A percentile compares a stretch with the other conserved stretches of the same genome.
Evolutionary conservation across 2,888 invertebrate genomes (phyloP).

Genomic region (Brachylomia viminalis): DNA sequence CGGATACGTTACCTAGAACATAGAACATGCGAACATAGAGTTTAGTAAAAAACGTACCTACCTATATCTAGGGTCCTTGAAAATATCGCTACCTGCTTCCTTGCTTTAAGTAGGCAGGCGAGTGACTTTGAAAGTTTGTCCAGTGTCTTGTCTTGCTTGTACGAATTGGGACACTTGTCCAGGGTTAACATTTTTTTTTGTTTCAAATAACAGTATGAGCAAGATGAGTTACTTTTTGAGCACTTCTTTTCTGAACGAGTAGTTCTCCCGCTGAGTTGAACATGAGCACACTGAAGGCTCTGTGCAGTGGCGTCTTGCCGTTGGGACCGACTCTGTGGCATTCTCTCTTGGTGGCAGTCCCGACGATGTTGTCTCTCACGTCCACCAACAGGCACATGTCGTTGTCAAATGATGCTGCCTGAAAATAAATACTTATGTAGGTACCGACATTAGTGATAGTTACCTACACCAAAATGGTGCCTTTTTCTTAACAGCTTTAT

Average conservation of each 20-base stretch:
- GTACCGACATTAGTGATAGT: not conserved
- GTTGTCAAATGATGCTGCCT: constrained; percentile 49
- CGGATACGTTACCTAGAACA: constrained; percentile 92
- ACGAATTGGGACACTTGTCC: not conserved
- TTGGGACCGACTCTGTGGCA: constrained; percentile 93
- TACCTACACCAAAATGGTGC: not conserved
- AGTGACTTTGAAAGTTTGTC: not conserved
- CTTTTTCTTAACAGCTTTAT: not conserved
- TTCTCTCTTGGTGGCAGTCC: constrained; percentile 93
- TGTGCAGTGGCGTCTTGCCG: constrained; percentile 93
- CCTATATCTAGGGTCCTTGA: not conserved
- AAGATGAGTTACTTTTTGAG: constrained; percentile 89
- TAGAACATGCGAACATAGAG: not conserved
- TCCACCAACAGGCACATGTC: constrained; percentile 92
- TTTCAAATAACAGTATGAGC: not conserved
- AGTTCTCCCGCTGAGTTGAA: constrained; percentile 95
- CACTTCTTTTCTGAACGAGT: constrained; percentile 95
- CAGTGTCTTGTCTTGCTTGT: not conserved
- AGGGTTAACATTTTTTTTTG: not conserved
- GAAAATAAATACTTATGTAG: not conserved
- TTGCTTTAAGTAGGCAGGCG: not conserved
- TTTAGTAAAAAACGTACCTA: not conserved
- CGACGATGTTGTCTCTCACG: constrained; percentile 93
- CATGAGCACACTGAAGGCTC: constrained; percentile 98
- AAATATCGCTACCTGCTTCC: not conserved